Evolutionary conservation across 1,140 invertebrate species (phyloP).

Genomic region (honey bee (Apis mellifera)): Amel_HAv3.1 CM009940.2:8797001-8797500

Average conservation of each 20-base stretch:
- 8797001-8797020: constrained; percentile 59
- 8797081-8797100: constrained; percentile 74
- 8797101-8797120: constrained; percentile 75
- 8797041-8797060: constrained; percentile 56
- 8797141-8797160: constrained; percentile 58
- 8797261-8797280: constrained; percentile 2
- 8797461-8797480: constrained; percentile 77
- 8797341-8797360: constrained; percentile 68
- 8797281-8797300: background rate
- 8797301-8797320: constrained; percentile 24
- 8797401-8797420: constrained; percentile 65
- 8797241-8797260: constrained; percentile 27
- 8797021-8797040: constrained; percentile 55
- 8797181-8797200: constrained; percentile 64
- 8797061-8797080: constrained; percentile 67
- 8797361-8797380: constrained; percentile 56
- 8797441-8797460: constrained; percentile 82
- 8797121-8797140: constrained; percentile 63
- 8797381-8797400: constrained; percentile 69
- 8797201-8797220: constrained; percentile 64
- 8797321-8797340: constrained; percentile 64
- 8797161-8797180: constrained; percentile 16
- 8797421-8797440: constrained; percentile 79
- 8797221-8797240: constrained; percentile 48
- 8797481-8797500: constrained; percentile 57